Conservation (phyloP, 1,140 invertebrate genomes). For the Drosophila repletoides region DNA sequence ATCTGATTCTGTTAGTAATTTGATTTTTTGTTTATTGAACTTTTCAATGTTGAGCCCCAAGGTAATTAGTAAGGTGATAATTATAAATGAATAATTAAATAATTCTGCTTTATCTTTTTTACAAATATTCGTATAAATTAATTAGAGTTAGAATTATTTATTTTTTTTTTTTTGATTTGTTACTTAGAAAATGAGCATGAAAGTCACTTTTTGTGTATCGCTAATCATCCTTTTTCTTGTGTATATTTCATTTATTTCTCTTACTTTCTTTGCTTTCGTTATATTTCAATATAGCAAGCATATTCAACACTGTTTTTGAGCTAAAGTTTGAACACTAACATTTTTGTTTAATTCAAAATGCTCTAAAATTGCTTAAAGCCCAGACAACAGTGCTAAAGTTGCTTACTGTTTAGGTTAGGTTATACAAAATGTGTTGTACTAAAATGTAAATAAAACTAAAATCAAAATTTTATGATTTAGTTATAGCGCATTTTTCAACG, state of each 20-base stretch:
- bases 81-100: constrained; percentile 10
- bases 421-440: not conserved
- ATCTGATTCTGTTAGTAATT: not conserved
- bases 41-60: too few species aligned
- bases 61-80: too few species aligned
- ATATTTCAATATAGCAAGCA: constrained; percentile 20
- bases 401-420: too few species aligned
- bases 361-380: constrained; percentile 67
- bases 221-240: constrained; percentile 21
- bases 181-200: constrained; percentile 65
- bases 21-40: not conserved
- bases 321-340: constrained; percentile 78
- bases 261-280: constrained; percentile 7
- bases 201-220: constrained; percentile 28
- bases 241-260: constrained; percentile 22
- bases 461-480: constrained; percentile 44
- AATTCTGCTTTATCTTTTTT: constrained; percentile 56
- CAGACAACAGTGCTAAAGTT: constrained; percentile 53
- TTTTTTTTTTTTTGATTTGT: constrained; percentile 27
- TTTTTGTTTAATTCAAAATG: constrained; percentile 64
- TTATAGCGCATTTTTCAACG: constrained; percentile 26
- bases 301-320: constrained; percentile 63
- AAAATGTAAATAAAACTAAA: constrained; percentile 33
- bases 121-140: constrained; percentile 74
- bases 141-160: constrained; percentile 60